Evolutionary conservation across 2,888 invertebrate species (phyloP).

Genomic region (Ditylenchus weischeri): DNA sequence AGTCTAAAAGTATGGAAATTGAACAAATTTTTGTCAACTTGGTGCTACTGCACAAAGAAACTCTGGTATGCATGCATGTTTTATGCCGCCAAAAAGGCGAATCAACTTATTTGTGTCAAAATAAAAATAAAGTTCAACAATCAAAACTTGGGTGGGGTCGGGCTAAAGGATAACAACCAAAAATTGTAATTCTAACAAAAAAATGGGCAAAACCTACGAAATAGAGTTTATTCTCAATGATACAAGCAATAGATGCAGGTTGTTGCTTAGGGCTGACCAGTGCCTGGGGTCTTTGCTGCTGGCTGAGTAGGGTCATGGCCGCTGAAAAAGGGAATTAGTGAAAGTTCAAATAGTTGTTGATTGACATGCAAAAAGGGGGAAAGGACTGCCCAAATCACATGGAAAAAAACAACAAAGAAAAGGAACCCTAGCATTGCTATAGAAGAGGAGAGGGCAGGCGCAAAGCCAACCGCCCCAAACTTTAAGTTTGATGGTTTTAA

Average conservation of each 20-base stretch:
- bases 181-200: not conserved
- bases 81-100: too few relatives aligned
- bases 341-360: not conserved
- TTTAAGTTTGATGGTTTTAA: slow-evolving; percentile 3
- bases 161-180: not conserved
- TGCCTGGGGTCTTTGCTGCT: too few relatives aligned
- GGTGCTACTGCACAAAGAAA: too few relatives aligned
- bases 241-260: not conserved
- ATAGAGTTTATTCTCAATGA: not conserved
- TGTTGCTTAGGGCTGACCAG: slow-evolving; percentile 14
- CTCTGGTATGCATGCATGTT: too few relatives aligned
- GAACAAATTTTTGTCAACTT: too few relatives aligned
- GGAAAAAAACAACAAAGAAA: slow-evolving; percentile 1
- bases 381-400: not conserved
- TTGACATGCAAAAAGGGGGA: not conserved
- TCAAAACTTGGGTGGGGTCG: too few relatives aligned
- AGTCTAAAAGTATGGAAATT: too few relatives aligned
- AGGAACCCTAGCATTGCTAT: not conserved
- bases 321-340: not conserved
- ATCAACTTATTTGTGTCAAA: too few relatives aligned
- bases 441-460: not conserved
- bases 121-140: too few relatives aligned
- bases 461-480: not conserved
- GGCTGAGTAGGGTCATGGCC: not conserved
- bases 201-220: not conserved